Base-by-base conservation (phyloP, 2,797 vertebrate genomes). In the Todus mexicanus region DNA sequence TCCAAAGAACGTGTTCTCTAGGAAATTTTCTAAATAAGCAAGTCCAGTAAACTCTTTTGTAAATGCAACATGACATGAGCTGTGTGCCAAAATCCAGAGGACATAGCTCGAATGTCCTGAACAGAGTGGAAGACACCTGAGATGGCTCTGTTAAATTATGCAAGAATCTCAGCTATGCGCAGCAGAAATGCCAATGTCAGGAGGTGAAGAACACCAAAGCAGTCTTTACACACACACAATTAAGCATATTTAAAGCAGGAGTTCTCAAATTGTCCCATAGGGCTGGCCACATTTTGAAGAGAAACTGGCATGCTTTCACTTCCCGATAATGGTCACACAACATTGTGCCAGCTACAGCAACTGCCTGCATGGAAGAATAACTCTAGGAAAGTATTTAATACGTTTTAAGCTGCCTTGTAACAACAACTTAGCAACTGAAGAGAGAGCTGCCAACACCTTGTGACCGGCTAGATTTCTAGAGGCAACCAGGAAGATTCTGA, bases 121-220 rank as follows among this genome's bases (percentile, higher is more conserved):
- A 85, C 27, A 73, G 92, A 77, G 51, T 75, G 75, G 88, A 87
- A 87, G 95, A 94, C 76, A 97, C 95, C 94, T 96, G 96, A 97
- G 95, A 95, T 82, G 80, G 40, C 66, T 92, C 82, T 91, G 45
- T 89, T 97, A 90, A 97, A 95, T 96, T 97, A 96, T 95, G 94
- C 91, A 97, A 92, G 96, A 97, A 96, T 95, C 87, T 95, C 87
- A 95, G 90, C 77, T 92, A 97, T 91, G 93, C 78, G 47, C 50
- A 87, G 80, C 60, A 48, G 11, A 87, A 90, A 80, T 37, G 54
- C 60, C 80, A 82, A 87, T 88, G 77, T 91, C 91, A 85, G 84
- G 80, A 96, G 94, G 91, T 92, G 93, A 95, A 82, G 35, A 93
- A 74, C 82, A 90, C 89, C 87, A 76, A 83, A 91, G 74, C 50